These are phyloP conservation scores for Incurvaria masculella DNA, from an alignment of 2,888 invertebrate species.

Conservation along the genomic window DNA sequence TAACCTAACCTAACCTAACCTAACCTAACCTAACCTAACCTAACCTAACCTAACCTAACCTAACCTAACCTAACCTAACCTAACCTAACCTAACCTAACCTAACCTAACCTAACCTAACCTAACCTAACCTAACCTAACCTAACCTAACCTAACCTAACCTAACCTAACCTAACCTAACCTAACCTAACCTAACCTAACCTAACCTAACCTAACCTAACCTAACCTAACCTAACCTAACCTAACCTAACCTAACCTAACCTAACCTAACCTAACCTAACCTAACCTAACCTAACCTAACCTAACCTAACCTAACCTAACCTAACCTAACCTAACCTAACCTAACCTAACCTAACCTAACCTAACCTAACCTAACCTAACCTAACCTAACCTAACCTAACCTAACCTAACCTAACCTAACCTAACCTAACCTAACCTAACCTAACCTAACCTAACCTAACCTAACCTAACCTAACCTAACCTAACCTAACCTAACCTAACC, in stretches of 20 bases:
- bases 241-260: conserved; percentile 15
- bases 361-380: conserved; percentile 11
- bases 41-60: conserved; percentile 9
- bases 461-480: conserved; percentile 10
- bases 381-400: conserved; percentile 10
- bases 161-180: conserved; percentile 13
- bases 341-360: conserved; percentile 11
- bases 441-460: conserved; percentile 10
- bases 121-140: conserved; percentile 9
- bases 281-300: conserved; percentile 13
- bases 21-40: conserved; percentile 9
- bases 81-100: conserved; percentile 8
- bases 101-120: conserved; percentile 9
- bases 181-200: conserved; percentile 14
- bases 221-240: conserved; percentile 11
- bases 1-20: conserved; percentile 9
- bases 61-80: conserved; percentile 9
- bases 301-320: conserved; percentile 13
- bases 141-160: conserved; percentile 14
- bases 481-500: conserved; percentile 11
- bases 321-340: conserved; percentile 14
- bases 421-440: conserved; percentile 11
- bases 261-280: conserved; percentile 15
- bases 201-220: conserved; percentile 10
- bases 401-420: conserved; percentile 11